A percentile compares a stretch with the other conserved stretches of the same genome.
Conservation (phyloP, 1,140 invertebrate species). For the Orius insidiosus region DNA sequence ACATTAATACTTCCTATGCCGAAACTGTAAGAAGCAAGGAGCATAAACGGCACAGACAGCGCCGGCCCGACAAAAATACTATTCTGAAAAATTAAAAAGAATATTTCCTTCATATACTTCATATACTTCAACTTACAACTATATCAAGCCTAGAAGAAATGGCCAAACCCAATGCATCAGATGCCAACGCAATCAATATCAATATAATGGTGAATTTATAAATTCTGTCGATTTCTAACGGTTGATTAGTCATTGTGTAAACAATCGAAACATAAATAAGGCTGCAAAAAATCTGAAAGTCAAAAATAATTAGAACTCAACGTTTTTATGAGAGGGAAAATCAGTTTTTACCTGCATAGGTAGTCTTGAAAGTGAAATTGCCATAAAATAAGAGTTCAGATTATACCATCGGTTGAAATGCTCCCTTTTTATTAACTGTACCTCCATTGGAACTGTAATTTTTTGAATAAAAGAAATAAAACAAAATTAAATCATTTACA, state of each 20-base stretch:
- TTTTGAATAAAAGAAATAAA: not conserved
- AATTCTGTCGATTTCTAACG: slow-evolving; percentile 25
- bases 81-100: slow-evolving; percentile 38
- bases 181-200: slow-evolving; percentile 47
- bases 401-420: slow-evolving; percentile 66
- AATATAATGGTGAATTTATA: slow-evolving; percentile 47
- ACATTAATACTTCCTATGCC: slow-evolving; percentile 41
- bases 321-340: not conserved
- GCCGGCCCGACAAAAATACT: slow-evolving; percentile 61
- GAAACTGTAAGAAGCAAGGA: slow-evolving; percentile 57
- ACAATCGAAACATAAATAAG: slow-evolving; percentile 25
- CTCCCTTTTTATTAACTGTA: slow-evolving; percentile 47
- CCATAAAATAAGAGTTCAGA: slow-evolving; percentile 54
- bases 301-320: slow-evolving; percentile 7
- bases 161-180: slow-evolving; percentile 53
- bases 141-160: slow-evolving; percentile 51
- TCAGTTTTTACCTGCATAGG: slow-evolving; percentile 32
- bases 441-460: slow-evolving; percentile 49
- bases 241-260: slow-evolving; percentile 27
- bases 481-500: slow-evolving; percentile 39
- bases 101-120: not conserved
- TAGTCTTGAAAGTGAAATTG: slow-evolving; percentile 57
- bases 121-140: slow-evolving; percentile 37
- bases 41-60: slow-evolving; percentile 51
- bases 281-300: slow-evolving; percentile 24